Conservation (phyloP, 2,888 invertebrate species). For the Agrochola lychnidis region DNA sequence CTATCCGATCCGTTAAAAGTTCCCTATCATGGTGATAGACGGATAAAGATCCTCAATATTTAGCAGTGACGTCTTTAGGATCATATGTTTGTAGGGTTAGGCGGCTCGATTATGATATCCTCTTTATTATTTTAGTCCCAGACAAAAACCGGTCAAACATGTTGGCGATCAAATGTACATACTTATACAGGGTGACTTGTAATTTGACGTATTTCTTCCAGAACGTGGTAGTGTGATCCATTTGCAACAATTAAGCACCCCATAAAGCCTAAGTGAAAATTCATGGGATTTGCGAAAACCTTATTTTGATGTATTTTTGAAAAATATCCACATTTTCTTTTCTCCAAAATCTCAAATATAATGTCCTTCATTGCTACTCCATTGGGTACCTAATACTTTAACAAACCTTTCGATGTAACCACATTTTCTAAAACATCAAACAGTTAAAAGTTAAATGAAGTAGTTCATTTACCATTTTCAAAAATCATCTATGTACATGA, state of each 20-base stretch:
- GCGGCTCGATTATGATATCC: constrained; percentile 32
- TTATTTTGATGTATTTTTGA: no score
- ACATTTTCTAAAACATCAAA: not conserved
- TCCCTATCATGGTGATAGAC: not conserved
- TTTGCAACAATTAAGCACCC: no score
- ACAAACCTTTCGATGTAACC: not conserved
- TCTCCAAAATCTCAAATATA: not conserved
- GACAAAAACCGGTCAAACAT: constrained; percentile 38
- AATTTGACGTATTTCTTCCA: not conserved
- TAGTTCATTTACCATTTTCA: no score
- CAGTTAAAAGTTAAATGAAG: not conserved
- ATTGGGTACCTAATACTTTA: not conserved
- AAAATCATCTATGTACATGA: no score
- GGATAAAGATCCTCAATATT: constrained; percentile 9
- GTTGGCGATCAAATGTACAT: constrained; percentile 41
- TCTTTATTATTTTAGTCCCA: constrained; percentile 47
- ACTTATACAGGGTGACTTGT: not conserved
- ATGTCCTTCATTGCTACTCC: not conserved
- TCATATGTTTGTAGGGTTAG: constrained; percentile 17
- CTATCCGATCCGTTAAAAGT: no score
- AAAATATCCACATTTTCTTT: not conserved
- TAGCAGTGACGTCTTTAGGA: constrained; percentile 5
- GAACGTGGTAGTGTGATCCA: no score
- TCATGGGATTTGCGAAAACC: no score
- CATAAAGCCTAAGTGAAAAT: no score